Conservation (phyloP, 2,888 invertebrate species). For the Drosophila stalkeri region DNA sequence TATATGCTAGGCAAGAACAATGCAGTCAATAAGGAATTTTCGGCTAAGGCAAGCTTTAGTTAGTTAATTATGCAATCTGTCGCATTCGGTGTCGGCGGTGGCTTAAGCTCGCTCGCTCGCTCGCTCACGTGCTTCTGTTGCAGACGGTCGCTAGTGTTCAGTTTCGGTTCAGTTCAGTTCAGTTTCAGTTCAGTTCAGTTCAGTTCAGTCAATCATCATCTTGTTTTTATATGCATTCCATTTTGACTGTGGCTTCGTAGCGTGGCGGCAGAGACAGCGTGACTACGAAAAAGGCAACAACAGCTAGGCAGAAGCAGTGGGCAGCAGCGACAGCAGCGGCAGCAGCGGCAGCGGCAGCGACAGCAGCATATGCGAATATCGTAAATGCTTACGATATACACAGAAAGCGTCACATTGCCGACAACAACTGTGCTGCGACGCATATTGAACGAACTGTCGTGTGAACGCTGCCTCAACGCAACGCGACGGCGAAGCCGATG, state of each 20-base stretch:
- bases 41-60: background rate
- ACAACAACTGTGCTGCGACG: constrained; percentile 9
- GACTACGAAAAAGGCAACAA: constrained; percentile 35
- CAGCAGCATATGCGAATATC: constrained; percentile 36
- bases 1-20: background rate
- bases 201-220: constrained; percentile 37
- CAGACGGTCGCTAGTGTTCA: constrained; percentile 20
- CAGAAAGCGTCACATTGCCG: constrained; percentile 6
- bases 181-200: constrained; percentile 18
- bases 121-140: constrained; percentile 27
- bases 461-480: constrained; percentile 5
- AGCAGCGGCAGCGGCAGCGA: constrained; percentile 27
- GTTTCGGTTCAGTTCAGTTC: constrained; percentile 20
- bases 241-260: constrained; percentile 40
- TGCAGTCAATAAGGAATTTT: background rate
- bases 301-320: constrained; percentile 6
- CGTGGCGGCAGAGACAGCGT: constrained; percentile 49
- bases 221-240: constrained; percentile 24
- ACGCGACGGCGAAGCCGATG: constrained; percentile 18
- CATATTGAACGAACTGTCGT: constrained; percentile 14
- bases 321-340: constrained; percentile 18
- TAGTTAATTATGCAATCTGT: constrained; percentile 56
- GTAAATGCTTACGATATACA: constrained; percentile 50
- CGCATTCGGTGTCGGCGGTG: constrained; percentile 34
- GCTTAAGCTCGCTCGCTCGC: background rate